Evolutionary conservation across 2,113 vertebrate genomes (phyloP).

Genomic region (Solea solea): DNA sequence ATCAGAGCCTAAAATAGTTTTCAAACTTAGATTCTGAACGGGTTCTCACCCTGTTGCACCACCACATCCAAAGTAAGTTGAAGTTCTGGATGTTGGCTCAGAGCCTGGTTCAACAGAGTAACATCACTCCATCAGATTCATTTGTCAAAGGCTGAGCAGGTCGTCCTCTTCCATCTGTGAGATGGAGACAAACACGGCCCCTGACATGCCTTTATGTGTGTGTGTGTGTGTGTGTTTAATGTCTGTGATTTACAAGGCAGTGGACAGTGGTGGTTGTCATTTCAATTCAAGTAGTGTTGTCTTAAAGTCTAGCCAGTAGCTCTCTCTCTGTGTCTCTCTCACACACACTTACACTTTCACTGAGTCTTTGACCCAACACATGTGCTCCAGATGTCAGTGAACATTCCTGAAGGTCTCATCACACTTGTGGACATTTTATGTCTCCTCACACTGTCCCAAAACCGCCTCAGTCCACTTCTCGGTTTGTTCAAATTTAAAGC

Average conservation of each 20-base stretch:
- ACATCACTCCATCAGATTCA: conserved; percentile 17
- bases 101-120: conserved; percentile 44
- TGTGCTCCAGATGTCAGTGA: conserved; percentile 69
- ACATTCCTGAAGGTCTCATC: conserved; percentile 75
- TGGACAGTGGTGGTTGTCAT: conserved; percentile 46
- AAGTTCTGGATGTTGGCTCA: neutral
- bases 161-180: conserved; percentile 19
- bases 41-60: neutral
- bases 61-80: neutral
- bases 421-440: conserved; percentile 51
- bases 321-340: neutral
- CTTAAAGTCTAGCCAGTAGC: conserved; percentile 62
- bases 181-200: conserved; percentile 43
- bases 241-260: conserved; percentile 63
- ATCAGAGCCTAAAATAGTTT: no score
- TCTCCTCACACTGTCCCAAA: conserved; percentile 49
- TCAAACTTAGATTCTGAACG: neutral
- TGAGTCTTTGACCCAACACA: conserved; percentile 55
- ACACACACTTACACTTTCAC: conserved; percentile 5
- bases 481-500: conserved; percentile 36
- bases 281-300: conserved; percentile 65
- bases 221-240: conserved; percentile 4
- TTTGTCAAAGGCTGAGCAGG: conserved; percentile 33
- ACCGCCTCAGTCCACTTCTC: conserved; percentile 32
- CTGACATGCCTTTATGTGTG: conserved; percentile 21